Conservation (phyloP, 2,113 vertebrate species). For the Carettochelys insculpta region DNA sequence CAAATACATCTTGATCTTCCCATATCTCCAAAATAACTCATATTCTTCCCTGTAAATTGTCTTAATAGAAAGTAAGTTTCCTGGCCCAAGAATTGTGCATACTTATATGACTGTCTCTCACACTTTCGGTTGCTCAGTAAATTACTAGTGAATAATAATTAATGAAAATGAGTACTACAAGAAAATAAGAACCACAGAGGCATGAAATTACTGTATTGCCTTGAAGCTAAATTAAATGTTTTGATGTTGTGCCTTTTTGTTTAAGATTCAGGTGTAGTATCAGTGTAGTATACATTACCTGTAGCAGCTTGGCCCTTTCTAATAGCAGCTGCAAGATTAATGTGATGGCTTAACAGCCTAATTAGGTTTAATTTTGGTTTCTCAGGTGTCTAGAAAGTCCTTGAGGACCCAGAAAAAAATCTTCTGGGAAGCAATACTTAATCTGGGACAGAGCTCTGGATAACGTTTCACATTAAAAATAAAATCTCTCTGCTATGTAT, state of each 20-base stretch:
- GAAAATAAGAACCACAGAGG: background rate
- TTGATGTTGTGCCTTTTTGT: background rate
- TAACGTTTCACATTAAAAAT: background rate
- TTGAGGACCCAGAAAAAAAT: constrained; percentile 53
- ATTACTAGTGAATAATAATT: background rate
- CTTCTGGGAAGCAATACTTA: background rate
- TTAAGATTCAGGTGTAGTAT: constrained; percentile 40
- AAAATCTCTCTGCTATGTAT: background rate
- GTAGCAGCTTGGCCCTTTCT: constrained; percentile 60
- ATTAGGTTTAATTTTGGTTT: constrained; percentile 67
- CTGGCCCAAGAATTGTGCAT: constrained; percentile 2
- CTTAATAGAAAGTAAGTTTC: background rate
- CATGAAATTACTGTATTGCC: background rate
- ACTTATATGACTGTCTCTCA: background rate
- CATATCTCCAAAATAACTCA: background rate
- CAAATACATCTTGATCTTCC: background rate
- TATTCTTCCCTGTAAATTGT: background rate
- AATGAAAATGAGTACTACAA: background rate
- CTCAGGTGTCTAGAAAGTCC: constrained; percentile 65
- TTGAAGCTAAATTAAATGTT: background rate
- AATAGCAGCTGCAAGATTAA: constrained; percentile 67
- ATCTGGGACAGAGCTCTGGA: background rate
- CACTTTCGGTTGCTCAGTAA: background rate
- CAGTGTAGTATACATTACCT: constrained; percentile 40
- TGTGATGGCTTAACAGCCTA: constrained; percentile 64